These are phyloP conservation scores for Habroteleia sp. DNA, from an alignment of 2,888 invertebrate species.

Conservation along the genomic window DNA sequence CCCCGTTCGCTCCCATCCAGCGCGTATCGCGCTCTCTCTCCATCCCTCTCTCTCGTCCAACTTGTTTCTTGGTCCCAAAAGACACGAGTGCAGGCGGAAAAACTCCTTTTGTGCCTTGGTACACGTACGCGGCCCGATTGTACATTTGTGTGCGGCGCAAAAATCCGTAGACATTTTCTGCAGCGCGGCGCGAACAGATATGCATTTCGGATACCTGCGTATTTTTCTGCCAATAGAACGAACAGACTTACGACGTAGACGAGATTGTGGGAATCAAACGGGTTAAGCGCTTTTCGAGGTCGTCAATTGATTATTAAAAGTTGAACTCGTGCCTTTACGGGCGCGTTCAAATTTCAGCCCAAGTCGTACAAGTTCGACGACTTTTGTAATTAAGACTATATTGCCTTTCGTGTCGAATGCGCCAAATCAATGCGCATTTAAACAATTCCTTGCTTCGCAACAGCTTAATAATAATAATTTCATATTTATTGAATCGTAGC, in stretches of 20 bases:
- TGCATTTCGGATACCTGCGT: slow-evolving; percentile 48
- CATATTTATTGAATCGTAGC: too few species aligned
- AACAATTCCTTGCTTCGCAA: too few species aligned
- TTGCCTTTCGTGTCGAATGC: too few species aligned
- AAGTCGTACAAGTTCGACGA: too few species aligned
- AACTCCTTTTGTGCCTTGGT: slow-evolving; percentile 50
- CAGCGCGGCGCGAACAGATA: slow-evolving; percentile 38
- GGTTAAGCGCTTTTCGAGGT: slow-evolving; percentile 30
- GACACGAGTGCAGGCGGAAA: slow-evolving; percentile 35
- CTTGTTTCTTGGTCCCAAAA: slow-evolving; percentile 30
- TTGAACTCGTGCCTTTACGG: too few species aligned
- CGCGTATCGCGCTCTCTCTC: slow-evolving; percentile 41
- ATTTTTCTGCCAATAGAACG: slow-evolving; percentile 37
- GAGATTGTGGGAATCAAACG: slow-evolving; percentile 21
- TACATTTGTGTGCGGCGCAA: slow-evolving; percentile 37
- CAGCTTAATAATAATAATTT: too few species aligned
- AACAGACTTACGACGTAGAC: slow-evolving; percentile 19
- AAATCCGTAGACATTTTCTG: slow-evolving; percentile 58
- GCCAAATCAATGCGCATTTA: too few species aligned
- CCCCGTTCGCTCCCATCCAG: slow-evolving; percentile 64
- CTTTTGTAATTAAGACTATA: too few species aligned
- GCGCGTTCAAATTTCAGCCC: too few species aligned
- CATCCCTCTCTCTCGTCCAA: not conserved
- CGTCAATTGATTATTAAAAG: slow-evolving; percentile 38
- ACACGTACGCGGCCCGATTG: slow-evolving; percentile 31